Evolutionary conservation across 1,140 invertebrate species (phyloP), one percentile per base, ranked within the genome.

Genomic region (Heliconius hermathena): DNA sequence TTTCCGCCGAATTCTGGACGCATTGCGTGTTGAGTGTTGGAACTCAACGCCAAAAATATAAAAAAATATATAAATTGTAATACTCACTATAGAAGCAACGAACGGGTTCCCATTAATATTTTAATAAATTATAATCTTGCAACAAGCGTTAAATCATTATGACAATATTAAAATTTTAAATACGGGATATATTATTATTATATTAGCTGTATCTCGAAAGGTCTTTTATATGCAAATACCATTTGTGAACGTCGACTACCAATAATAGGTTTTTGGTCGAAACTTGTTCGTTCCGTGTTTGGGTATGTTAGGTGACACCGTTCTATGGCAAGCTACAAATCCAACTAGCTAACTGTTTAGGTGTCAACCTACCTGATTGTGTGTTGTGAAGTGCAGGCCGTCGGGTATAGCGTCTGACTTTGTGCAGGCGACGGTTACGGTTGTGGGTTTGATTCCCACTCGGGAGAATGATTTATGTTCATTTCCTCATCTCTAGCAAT

Each of bases 261-360:
- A 72, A 72, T 72, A 72, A 72, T 72, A 38, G 29, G 13, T 49
- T 76, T 29, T 46, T 4, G 60, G 75, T 71, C 41, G 26, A 76
- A 71, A 76, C 75, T 71, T 4, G 60, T 76, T 49, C 49, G 26
- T 66, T n/a, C 36, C 29, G 26, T 29, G 60, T 26, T 46, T 70
- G 66, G 54, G 18, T 75, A 16, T 18, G 33, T 33, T 29, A 54
- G 60, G 75, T 71, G 11, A 22, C 41, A 71, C 38, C 41, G 41
- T 16, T 46, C 41, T 46, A 46, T 4, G 41, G 41, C 41, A 16
- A 3, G 13, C 41, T 46, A 46, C 13, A 16, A 6, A 36, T 36
- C 33, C 3, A 16, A 46, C 13, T 46, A 46, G 41, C 13, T 76
- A 76, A 71, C 75, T 52, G 66, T 33, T 66, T 13, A 29, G n/a